Evolutionary conservation across 1,140 invertebrate genomes (phyloP).

Genomic region (Ceratosolen solmsi): DNA sequence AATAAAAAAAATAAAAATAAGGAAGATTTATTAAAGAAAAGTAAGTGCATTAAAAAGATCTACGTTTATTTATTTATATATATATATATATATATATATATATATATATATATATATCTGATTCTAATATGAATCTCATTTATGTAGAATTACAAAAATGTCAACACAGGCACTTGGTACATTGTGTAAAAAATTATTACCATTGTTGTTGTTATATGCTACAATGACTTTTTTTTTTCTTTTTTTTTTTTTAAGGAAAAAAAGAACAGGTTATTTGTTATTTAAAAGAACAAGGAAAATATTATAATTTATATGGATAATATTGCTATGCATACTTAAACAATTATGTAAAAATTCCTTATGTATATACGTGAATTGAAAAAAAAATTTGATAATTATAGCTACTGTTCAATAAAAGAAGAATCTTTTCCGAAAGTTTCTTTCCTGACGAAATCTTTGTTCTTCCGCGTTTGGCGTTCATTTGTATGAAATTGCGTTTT

Average conservation of each 20-base stretch:
- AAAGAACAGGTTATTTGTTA: conserved; percentile 33
- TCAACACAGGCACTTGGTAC: conserved; percentile 24
- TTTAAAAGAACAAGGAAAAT: conserved; percentile 23
- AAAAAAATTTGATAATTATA: conserved; percentile 35
- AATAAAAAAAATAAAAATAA: conserved; percentile 31
- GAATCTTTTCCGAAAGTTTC: conserved; percentile 45
- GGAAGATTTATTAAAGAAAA: background rate
- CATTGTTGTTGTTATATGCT: conserved; percentile 44
- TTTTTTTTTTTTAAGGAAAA: too few relatives aligned
- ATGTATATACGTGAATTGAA: conserved; percentile 44
- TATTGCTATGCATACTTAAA: conserved; percentile 26
- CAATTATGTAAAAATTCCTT: conserved; percentile 45
- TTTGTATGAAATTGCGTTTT: conserved; percentile 44
- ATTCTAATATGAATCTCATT: conserved; percentile 28
- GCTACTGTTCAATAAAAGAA: conserved; percentile 33
- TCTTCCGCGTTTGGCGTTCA: conserved; percentile 50
- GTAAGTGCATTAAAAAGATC: conserved; percentile 8
- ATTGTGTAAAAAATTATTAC: conserved; percentile 23
- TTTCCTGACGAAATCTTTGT: conserved; percentile 52
- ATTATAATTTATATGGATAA: conserved; percentile 39
- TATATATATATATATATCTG: background rate
- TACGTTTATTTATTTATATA: conserved; percentile 16
- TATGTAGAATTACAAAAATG: conserved; percentile 13
- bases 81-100: background rate
- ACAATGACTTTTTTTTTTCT: too few relatives aligned